Evolutionary conservation across 1,140 invertebrate species (phyloP), one percentile per base, ranked within the genome.

Genomic region (Heliconius melpomene): DNA sequence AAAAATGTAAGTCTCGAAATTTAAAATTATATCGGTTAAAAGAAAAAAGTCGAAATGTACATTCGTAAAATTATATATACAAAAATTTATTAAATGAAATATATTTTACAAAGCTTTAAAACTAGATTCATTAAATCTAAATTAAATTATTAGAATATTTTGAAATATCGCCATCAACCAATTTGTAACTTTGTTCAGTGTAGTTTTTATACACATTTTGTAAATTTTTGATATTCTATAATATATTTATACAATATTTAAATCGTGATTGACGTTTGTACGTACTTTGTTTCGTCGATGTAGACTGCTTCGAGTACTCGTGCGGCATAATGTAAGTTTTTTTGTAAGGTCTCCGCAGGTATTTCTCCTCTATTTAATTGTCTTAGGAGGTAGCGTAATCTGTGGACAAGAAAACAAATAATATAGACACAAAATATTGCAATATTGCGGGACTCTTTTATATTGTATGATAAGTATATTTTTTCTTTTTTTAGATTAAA

Each of bases 281-380:
- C 87, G 75, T 87, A 88, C 97, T 98, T 98, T 89, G 97, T 97
- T 91, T 98, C 98, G 93, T 98, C 97, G 89, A 97, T 96, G 93
- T 97, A 98, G 74, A 98, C 97, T 18, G 97, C 97, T 95, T 98
- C 98, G 74, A 98, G 95, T 11, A 98, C 98, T 88, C 96, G 96
- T 18, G 97, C 97, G 57, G 98, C 97, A 93, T 98, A 98, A 85
- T 97, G 96, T 79, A 98, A 93, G 94, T 98, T 98, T 90, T 96
- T 96, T 95, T 98, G 97, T 83, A 98, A 95, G 80, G 97, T 96
- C 89, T 98, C 97, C 75, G 96, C 97, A 26, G 97, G 96, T 83
- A 98, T 96, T 94, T 98, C 97, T 87, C 97, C 97, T 88, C 96
- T 95, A 90, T 98, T 96, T 88, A 98, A 95, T 90, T 97, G 97